These are phyloP conservation scores for Trinorchestia longiramus DNA, from an alignment of 1,140 invertebrate genomes.

Conservation along the genomic window DNA sequence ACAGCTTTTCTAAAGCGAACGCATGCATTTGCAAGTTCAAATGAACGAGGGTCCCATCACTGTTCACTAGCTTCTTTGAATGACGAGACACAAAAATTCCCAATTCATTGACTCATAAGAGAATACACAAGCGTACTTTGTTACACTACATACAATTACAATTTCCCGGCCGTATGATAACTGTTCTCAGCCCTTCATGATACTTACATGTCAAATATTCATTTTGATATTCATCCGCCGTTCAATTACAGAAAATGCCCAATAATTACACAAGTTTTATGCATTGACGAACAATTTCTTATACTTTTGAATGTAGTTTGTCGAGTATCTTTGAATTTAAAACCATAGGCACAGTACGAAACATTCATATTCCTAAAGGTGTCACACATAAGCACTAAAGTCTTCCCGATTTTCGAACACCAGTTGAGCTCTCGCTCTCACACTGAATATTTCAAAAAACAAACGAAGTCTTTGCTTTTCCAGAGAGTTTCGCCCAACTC, in stretches of 20 bases:
- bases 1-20: neutral
- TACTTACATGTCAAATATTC: neutral
- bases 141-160: neutral
- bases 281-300: neutral
- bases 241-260: neutral
- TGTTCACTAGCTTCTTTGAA: neutral
- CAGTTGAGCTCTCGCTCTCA: neutral
- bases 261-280: neutral
- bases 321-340: no score
- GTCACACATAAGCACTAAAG: neutral
- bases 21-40: no score
- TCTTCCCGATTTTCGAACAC: neutral
- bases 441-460: neutral
- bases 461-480: neutral
- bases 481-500: neutral
- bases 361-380: no score
- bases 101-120: neutral
- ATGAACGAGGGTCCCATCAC: no score
- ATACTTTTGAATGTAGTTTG: neutral
- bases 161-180: neutral
- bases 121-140: neutral
- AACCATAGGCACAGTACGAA: no score
- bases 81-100: neutral
- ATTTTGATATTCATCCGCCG: neutral
- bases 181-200: neutral